phyloP scores from a whole-genome alignment of 1,140 invertebrate species.

The Dufourea novaeangliae region DNA sequence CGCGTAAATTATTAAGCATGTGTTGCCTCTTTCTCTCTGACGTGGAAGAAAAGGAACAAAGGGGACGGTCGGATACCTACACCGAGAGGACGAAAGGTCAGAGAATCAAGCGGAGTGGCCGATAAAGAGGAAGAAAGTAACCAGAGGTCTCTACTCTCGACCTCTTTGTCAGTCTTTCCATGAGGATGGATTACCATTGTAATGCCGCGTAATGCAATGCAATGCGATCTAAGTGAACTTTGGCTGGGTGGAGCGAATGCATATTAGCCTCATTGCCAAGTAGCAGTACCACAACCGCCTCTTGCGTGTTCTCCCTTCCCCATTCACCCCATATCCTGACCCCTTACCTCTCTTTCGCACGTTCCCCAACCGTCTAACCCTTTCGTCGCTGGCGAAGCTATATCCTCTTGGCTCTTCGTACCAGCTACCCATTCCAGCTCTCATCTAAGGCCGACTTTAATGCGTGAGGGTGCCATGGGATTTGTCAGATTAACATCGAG shows the following conservation, averaged over 20 bases:
- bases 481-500: constrained; percentile 71
- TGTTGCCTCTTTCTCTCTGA: constrained; percentile 63
- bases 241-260: constrained; percentile 67
- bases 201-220: constrained; percentile 66
- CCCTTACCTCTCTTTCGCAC: constrained; percentile 30
- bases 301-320: constrained; percentile 40
- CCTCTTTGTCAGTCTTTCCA: constrained; percentile 15
- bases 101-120: constrained; percentile 34
- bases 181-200: constrained; percentile 56
- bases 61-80: background rate
- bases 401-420: constrained; percentile 46
- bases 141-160: constrained; percentile 10
- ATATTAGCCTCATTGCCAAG: constrained; percentile 70
- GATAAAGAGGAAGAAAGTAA: constrained; percentile 12
- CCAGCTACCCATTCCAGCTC: constrained; percentile 42
- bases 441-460: constrained; percentile 70
- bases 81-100: constrained; percentile 40
- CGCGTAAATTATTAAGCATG: constrained; percentile 74
- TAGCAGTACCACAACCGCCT: constrained; percentile 52
- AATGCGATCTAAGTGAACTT: constrained; percentile 71
- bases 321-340: constrained; percentile 1
- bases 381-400: constrained; percentile 22
- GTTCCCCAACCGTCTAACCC: background rate
- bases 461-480: constrained; percentile 68
- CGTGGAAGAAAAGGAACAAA: background rate